Conservation (phyloP, 2,113 vertebrate species). For the Amia ocellicauda region DNA sequence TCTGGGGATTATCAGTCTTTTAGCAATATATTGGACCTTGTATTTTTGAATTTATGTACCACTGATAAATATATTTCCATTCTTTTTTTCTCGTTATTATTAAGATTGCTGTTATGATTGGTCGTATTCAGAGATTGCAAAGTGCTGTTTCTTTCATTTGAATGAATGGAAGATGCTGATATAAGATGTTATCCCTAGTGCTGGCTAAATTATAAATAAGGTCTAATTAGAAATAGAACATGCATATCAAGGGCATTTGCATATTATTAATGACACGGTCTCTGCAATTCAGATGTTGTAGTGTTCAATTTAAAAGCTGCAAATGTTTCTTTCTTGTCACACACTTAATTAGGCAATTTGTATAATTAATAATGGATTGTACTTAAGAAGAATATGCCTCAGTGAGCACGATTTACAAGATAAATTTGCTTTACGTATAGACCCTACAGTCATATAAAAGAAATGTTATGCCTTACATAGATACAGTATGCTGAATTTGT, state of each 20-base stretch:
- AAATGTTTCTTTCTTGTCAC: constrained; percentile 6
- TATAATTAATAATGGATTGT: constrained; percentile 19
- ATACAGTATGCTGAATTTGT: too few species aligned
- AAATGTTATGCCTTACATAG: too few species aligned
- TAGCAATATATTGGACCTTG: too few species aligned
- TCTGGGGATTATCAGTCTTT: too few species aligned
- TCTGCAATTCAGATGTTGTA: constrained; percentile 4
- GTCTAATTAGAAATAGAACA: constrained; percentile 15
- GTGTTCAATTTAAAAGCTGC: background rate
- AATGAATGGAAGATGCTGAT: too few species aligned
- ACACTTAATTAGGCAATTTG: constrained; percentile 13
- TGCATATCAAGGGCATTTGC: background rate
- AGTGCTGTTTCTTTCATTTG: too few species aligned
- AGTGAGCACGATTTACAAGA: background rate
- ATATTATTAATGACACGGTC: background rate
- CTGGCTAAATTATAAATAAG: constrained; percentile 5
- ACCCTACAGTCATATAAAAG: constrained; percentile 6
- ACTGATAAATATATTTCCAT: too few species aligned
- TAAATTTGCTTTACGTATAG: background rate
- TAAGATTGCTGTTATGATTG: too few species aligned
- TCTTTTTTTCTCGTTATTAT: too few species aligned
- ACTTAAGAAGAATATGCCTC: background rate
- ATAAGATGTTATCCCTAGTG: background rate
- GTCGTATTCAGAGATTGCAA: too few species aligned
- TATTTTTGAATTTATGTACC: too few species aligned